Conservation (phyloP, 2,797 vertebrate genomes). For the Tarsius wallacei region DNA sequence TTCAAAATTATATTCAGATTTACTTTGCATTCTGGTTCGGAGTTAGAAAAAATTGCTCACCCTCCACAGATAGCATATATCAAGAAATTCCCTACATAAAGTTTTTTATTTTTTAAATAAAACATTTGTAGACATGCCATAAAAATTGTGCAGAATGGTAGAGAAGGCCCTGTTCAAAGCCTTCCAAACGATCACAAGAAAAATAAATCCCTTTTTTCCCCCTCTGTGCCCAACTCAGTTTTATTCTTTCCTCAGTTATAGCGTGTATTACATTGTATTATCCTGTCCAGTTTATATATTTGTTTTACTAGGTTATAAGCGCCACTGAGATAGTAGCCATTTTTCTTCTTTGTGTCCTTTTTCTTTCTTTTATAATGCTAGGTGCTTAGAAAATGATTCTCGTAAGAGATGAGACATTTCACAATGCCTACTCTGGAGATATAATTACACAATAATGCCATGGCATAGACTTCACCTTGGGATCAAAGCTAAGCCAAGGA, state of each 20-base stretch:
- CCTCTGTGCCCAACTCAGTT: not conserved
- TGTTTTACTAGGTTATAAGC: slow-evolving; percentile 40
- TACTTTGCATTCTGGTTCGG: not conserved
- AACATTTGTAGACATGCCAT: not conserved
- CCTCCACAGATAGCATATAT: not conserved
- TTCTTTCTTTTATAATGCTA: not conserved
- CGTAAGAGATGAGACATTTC: slow-evolving; percentile 46
- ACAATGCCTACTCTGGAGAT: slow-evolving; percentile 36
- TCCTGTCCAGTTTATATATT: not conserved
- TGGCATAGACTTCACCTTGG: not conserved
- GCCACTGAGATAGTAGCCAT: not conserved
- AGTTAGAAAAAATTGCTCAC: slow-evolving; percentile 19
- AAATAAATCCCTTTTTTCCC: slow-evolving; percentile 48
- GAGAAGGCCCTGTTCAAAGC: not conserved
- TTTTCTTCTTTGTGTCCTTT: slow-evolving; percentile 41
- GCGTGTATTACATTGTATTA: not conserved
- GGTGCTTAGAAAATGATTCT: slow-evolving; percentile 16
- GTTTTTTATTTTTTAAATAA: not conserved
- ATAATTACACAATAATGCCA: slow-evolving; percentile 16
- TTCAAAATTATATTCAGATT: slow-evolving; percentile 23
- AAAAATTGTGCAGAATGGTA: slow-evolving; percentile 17
- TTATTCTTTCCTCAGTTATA: slow-evolving; percentile 8
- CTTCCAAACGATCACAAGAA: not conserved
- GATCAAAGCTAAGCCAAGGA: slow-evolving; percentile 17
- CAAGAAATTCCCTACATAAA: not conserved